phyloP scores from a whole-genome alignment of 2,797 vertebrate genomes.

The Jordanella pulchra region DNA sequence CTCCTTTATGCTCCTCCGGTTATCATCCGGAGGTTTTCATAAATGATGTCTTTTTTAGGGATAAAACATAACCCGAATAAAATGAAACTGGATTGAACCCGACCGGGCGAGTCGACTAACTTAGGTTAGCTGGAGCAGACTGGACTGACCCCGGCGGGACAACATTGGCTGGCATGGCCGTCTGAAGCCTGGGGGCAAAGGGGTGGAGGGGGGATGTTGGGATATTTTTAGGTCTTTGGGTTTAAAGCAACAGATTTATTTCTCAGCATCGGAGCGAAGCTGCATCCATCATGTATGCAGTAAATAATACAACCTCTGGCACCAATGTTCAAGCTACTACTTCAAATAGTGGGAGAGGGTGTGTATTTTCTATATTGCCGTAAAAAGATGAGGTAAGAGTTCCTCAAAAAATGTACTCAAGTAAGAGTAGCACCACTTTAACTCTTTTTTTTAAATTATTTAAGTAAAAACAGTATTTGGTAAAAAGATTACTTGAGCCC shows the following conservation, averaged over 20 bases:
- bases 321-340: too few relatives aligned
- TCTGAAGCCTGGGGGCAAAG: background rate
- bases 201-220: background rate
- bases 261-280: background rate
- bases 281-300: background rate
- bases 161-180: background rate
- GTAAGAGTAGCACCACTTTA: too few relatives aligned
- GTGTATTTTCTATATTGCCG: too few relatives aligned
- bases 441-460: too few relatives aligned
- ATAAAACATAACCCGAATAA: conserved; percentile 4
- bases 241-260: conserved; percentile 23
- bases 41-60: background rate
- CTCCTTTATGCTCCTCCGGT: conserved; percentile 17
- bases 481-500: too few relatives aligned
- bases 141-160: background rate
- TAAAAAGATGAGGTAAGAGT: too few relatives aligned
- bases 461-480: too few relatives aligned
- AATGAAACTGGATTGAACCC: conserved; percentile 21
- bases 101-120: conserved; percentile 45
- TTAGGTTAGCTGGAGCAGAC: conserved; percentile 44
- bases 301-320: too few relatives aligned
- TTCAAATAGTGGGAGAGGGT: too few relatives aligned
- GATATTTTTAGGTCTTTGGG: conserved; percentile 14
- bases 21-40: conserved; percentile 45
- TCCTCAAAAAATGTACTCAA: too few relatives aligned